Evolutionary conservation across 30 jellyfish, hydroid and myxozoan species (phyloP), one percentile per base, ranked within the genome.

Genomic region (Aurelia sp.): DNA sequence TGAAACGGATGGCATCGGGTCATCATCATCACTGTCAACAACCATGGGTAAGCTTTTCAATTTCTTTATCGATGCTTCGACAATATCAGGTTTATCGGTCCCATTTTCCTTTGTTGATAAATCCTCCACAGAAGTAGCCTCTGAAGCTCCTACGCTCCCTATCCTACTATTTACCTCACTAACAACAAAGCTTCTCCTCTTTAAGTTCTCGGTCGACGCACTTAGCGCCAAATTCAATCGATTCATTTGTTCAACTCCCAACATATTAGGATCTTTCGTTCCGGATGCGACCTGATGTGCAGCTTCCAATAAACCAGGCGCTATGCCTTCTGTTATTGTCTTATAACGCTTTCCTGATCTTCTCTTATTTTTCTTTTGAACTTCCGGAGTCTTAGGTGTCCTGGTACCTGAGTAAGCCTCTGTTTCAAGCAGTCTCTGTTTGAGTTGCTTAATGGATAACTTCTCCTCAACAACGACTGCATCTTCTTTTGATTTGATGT

Each of bases 271-370:
- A 27, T 92, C 91, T 63, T 81, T 78, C 12, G 78, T 96, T 11
- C 38, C 88, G 38, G 55, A 20, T n/a, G 95, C 96, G 18, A 73
- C 55, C 75, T 92, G 98, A 20, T 80, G 91, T 4, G 98, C 98
- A 21, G 87, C 87, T 67, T 94, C 97, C 18, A 94, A 63, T 18
- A 89, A 85, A 0, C 97, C 74, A 19, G 98, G 98, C 6, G 97
- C 98, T 4, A 94, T 94, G 16, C 98, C 98, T 84, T 94, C 98
- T 2, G 98, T 94, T 30, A 94, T 94, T 13, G 98, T 94, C 71
- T 94, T 94, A 53, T 94, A 94, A 31, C 98, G 86, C 58, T 89
- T 94, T 0, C 96, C 90, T 0, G 98, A 94, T 67, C 92, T 68
- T 16, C 97, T 64, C 47, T 91, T 74, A 31, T 85, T 89, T 19